Percentiles rank a stretch among this genome's conserved stretches.
Conservation (phyloP, 2,797 vertebrate genomes). For the Coregonus ussuriensis region DNA sequence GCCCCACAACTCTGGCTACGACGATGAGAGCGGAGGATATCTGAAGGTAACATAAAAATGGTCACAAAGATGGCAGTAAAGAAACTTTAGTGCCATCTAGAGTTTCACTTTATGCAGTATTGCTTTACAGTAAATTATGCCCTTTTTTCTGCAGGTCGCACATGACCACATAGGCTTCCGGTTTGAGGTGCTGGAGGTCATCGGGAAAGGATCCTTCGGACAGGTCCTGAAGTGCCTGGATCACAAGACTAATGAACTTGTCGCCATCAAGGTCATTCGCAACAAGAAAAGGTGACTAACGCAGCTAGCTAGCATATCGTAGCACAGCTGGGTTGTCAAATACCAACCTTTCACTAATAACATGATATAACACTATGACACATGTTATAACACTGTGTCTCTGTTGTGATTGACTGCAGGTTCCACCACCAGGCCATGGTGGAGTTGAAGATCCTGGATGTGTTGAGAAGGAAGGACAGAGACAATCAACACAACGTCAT, state of each 20-base stretch:
- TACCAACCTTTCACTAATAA: constrained; percentile 10
- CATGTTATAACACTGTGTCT: constrained; percentile 7
- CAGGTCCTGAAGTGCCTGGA: constrained; percentile 95
- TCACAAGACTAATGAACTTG: constrained; percentile 91
- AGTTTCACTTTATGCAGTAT: no score
- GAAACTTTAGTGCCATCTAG: not conserved
- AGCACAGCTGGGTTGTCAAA: not conserved
- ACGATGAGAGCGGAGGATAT: constrained; percentile 92
- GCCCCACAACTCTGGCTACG: constrained; percentile 85
- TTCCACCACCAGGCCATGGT: constrained; percentile 93
- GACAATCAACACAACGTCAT: constrained; percentile 90
- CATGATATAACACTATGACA: no score
- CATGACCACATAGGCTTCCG: constrained; percentile 83
- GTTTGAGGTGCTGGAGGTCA: constrained; percentile 91
- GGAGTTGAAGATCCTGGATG: constrained; percentile 91
- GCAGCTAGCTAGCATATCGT: not conserved
- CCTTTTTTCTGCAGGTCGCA: not conserved
- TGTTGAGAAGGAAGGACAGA: constrained; percentile 87
- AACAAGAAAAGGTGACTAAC: constrained; percentile 87
- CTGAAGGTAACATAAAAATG: constrained; percentile 79
- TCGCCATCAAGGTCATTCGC: constrained; percentile 93
- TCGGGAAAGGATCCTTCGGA: constrained; percentile 94
- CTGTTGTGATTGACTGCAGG: constrained; percentile 58
- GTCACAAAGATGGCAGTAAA: not conserved
- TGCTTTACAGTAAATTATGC: not conserved